phyloP scores from a whole-genome alignment of 2,888 invertebrate species.

The Hydriomena furcata region DNA sequence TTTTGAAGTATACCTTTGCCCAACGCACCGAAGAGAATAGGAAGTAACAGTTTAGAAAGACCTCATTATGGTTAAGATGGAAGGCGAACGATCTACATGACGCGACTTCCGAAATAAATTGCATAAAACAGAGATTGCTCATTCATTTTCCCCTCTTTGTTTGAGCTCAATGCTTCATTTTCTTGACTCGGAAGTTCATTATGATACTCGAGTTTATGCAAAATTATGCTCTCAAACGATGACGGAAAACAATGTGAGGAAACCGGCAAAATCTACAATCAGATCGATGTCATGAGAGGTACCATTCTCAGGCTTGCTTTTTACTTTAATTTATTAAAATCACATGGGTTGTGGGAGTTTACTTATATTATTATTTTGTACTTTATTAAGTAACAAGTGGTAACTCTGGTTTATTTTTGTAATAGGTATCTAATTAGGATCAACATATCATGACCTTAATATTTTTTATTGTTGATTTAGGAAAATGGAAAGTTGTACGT shows the following conservation, averaged over 20 bases:
- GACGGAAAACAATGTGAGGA: neutral
- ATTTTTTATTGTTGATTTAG: too few relatives aligned
- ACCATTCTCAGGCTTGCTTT: neutral
- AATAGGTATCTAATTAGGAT: too few relatives aligned
- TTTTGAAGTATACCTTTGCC: conserved; percentile 35
- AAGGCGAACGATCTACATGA: conserved; percentile 45
- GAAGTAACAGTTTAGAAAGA: conserved; percentile 50
- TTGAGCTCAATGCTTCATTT: conserved; percentile 28
- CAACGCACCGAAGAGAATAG: conserved; percentile 50
- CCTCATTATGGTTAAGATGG: conserved; percentile 49
- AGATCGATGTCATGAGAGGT: too few relatives aligned
- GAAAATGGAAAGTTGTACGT: too few relatives aligned
- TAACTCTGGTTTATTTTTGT: too few relatives aligned
- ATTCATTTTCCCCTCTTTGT: conserved; percentile 32
- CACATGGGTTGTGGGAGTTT: too few relatives aligned
- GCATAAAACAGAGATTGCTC: conserved; percentile 43
- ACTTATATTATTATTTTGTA: too few relatives aligned
- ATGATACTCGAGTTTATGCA: conserved; percentile 8
- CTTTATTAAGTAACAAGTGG: too few relatives aligned
- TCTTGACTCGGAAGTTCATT: conserved; percentile 14
- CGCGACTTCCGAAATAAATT: conserved; percentile 47
- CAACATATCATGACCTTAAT: too few relatives aligned
- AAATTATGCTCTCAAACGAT: conserved; percentile 5
- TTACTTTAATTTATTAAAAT: neutral
- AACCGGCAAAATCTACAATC: too few relatives aligned